Evolutionary conservation across 1,140 invertebrate genomes (phyloP).

Genomic region (Chelonus insularis): DNA sequence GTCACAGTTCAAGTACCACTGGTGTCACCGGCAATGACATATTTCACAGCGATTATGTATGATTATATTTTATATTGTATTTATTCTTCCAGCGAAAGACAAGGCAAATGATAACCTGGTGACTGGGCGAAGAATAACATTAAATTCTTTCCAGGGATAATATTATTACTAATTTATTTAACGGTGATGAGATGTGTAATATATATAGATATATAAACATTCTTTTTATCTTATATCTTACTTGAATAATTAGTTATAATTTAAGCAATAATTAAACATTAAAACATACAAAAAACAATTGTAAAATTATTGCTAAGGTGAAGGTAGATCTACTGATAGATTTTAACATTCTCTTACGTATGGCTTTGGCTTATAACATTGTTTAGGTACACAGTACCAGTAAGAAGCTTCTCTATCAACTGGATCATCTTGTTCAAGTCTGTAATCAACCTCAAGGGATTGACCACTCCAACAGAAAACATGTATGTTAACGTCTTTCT

Average conservation of each 20-base stretch:
- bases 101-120: slow-evolving; percentile 47
- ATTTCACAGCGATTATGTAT: slow-evolving; percentile 56
- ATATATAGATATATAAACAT: slow-evolving; percentile 4
- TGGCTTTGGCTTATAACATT: slow-evolving; percentile 39
- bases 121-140: slow-evolving; percentile 40
- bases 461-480: slow-evolving; percentile 70
- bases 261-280: neutral
- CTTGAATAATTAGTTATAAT: neutral
- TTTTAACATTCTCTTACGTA: slow-evolving; percentile 27
- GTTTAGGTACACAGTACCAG: slow-evolving; percentile 91
- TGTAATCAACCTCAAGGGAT: slow-evolving; percentile 84
- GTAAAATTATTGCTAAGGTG: slow-evolving; percentile 19
- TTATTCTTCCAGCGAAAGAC: slow-evolving; percentile 23
- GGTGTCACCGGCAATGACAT: slow-evolving; percentile 40
- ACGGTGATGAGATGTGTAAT: neutral
- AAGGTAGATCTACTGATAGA: slow-evolving; percentile 21
- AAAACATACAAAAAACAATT: neutral
- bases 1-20: slow-evolving; percentile 61
- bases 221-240: slow-evolving; percentile 13
- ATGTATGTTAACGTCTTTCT: slow-evolving; percentile 62
- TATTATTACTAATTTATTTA: slow-evolving; percentile 15
- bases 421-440: slow-evolving; percentile 93
- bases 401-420: slow-evolving; percentile 93
- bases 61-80: slow-evolving; percentile 36
- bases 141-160: slow-evolving; percentile 8